Base-by-base conservation (phyloP, 2,888 invertebrate genomes). In the Anagyrus pseudococci region DNA sequence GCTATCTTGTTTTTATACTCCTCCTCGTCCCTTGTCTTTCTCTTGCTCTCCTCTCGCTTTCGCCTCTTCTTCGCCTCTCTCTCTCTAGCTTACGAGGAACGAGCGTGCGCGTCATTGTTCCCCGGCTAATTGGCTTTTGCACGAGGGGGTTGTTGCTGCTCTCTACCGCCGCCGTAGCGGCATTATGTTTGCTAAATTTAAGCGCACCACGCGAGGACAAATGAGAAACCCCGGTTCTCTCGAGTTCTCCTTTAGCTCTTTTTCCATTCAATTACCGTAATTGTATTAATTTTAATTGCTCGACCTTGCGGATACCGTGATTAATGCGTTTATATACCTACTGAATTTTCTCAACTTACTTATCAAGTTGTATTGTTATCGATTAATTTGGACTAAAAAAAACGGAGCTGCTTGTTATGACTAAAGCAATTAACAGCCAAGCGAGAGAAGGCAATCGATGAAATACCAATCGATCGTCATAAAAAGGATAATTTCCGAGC, bases 91-190 rank as follows among this genome's bases (percentile, higher is more conserved):
- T n/a, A n/a, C n/a, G n/a, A n/a, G n/a, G n/a, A n/a, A n/a, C n/a
- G n/a, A n/a, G 33, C 8, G 43, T 4, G 26, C 47, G 49, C 56
- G 26, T 62, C 48, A 66, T 66, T 66, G 59, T 66, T 66, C 58
- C 47, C 10, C 47, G 43, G 54, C 63, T 66, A 63, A 63, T 66
- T 66, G 57, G 63, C 63, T 66, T 63, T 66, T 66, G 54, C 48
- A 33, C 46, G 15, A 40, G 19, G 25, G n/a, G 52, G 40, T 40
- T 33, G 29, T 19, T 49, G 29, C 29, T 15, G 47, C 23, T 47
- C n/a, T n/a, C n/a, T n/a, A 7, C n/a, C 23, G 47, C 47, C 49
- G 26, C 44, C n/a, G n/a, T 7, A 2, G 58, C 1, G 29, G 33
- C 47, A 50, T 59, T 48, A 44, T 48, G 17, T 8, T 26, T 26